Percentiles rank a stretch among this genome's conserved stretches.
Evolutionary conservation across 2,888 invertebrate genomes (phyloP).

Genomic region (Diaperis boleti): DNA sequence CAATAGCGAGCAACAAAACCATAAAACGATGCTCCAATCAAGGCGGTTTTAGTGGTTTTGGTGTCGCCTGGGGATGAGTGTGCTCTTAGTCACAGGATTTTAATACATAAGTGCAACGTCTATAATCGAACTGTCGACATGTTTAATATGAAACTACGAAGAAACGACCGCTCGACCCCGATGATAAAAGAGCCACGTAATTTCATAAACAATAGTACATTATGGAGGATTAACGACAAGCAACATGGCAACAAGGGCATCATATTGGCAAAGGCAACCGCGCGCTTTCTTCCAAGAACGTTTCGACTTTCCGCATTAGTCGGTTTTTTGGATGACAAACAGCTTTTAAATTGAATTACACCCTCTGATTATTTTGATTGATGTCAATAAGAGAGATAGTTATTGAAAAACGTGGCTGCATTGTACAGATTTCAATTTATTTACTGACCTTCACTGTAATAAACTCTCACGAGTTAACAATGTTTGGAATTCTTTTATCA

Average conservation of each 20-base stretch:
- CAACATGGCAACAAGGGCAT: slow-evolving; percentile 15
- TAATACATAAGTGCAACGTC: slow-evolving; percentile 35
- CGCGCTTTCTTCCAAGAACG: slow-evolving; percentile 12
- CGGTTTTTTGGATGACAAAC: slow-evolving; percentile 2
- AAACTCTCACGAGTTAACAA: slow-evolving; percentile 38
- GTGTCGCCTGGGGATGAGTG: slow-evolving; percentile 30
- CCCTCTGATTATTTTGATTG: slow-evolving; percentile 39
- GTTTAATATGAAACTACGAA: slow-evolving; percentile 17
- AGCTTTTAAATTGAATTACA: slow-evolving; percentile 30
- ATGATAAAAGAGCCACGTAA: slow-evolving; percentile 23
- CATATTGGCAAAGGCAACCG: slow-evolving; percentile 21
- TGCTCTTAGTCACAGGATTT: slow-evolving; percentile 35
- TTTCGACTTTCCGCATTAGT: not conserved
- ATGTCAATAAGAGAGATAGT: slow-evolving; percentile 31
- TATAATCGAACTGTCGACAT: slow-evolving; percentile 29
- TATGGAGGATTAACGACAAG: slow-evolving; percentile 12
- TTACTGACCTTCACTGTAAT: slow-evolving; percentile 37
- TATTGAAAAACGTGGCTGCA: slow-evolving; percentile 29
- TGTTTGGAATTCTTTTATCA: slow-evolving; percentile 37
- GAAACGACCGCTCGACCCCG: slow-evolving; percentile 12
- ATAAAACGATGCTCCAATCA: slow-evolving; percentile 35
- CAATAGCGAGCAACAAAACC: slow-evolving; percentile 35
- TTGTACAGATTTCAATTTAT: slow-evolving; percentile 37
- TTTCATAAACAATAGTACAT: slow-evolving; percentile 30
- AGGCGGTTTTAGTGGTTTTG: slow-evolving; percentile 28